Percentiles rank a stretch among this genome's conserved stretches.
phyloP scores from a whole-genome alignment of 2,888 invertebrate species.

The Brenthis ino region DNA sequence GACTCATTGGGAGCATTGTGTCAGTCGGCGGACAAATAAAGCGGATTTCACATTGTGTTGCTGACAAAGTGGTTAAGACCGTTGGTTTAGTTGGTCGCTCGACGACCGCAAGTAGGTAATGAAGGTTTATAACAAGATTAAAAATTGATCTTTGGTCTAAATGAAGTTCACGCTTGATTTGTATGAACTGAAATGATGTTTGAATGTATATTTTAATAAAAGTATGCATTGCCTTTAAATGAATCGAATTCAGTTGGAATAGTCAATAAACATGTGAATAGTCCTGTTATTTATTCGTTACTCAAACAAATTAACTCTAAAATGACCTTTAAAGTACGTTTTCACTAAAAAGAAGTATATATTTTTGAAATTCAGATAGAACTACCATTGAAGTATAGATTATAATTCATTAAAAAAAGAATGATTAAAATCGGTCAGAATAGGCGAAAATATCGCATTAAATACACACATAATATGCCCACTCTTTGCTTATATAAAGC shows the following conservation, averaged over 20 bases:
- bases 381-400: too few relatives aligned
- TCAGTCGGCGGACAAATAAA: slow-evolving; percentile 59
- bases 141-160: slow-evolving; percentile 24
- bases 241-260: neutral
- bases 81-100: slow-evolving; percentile 17
- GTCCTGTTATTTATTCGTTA: too few relatives aligned
- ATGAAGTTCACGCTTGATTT: slow-evolving; percentile 20
- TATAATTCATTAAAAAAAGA: too few relatives aligned
- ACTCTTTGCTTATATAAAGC: too few relatives aligned
- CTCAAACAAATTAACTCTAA: too few relatives aligned
- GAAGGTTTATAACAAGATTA: slow-evolving; percentile 19
- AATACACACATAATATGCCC: too few relatives aligned
- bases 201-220: slow-evolving; percentile 1
- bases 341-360: too few relatives aligned
- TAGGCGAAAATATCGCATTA: too few relatives aligned
- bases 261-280: too few relatives aligned
- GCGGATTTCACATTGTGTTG: slow-evolving; percentile 48
- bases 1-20: slow-evolving; percentile 78
- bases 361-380: too few relatives aligned
- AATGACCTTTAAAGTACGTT: too few relatives aligned
- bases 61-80: slow-evolving; percentile 33
- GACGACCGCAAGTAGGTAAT: slow-evolving; percentile 29
- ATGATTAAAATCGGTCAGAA: too few relatives aligned
- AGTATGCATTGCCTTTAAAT: neutral
- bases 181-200: slow-evolving; percentile 9